Evolutionary conservation across 2,888 invertebrate species (phyloP), one percentile per base, ranked within the genome.

Genomic region (Phasia obesa): DNA sequence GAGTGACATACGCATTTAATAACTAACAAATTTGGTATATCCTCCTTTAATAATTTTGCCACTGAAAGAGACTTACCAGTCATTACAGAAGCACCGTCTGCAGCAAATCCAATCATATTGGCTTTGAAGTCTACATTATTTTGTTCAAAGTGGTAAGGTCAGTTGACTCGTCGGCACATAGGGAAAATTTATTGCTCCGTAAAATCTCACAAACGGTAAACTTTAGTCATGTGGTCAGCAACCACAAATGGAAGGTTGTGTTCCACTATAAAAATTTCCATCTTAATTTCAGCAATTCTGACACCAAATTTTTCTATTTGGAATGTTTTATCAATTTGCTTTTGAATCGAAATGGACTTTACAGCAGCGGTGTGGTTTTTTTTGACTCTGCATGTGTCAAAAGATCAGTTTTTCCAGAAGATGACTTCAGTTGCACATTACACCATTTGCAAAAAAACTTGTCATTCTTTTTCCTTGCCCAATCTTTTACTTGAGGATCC

Each of bases 41-140:
- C 35, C 2, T 11, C 11, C 11, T 35, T 35, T 11, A 35, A 35
- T 2, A 35, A 11, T 35, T 35, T 6, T 2, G 35, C 35, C 11
- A 35, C 35, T 35, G 35, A 35, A 11, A 9, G 35, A 9, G 6
- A 9, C 11, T 35, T 35, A 9, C 35, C 35, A 11, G 35, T 35
- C 35, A 35, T 35, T 6, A 35, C 35, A 4, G 35, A 35, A 7
- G 55, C 55, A 9, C 55, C 55, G 19, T 55, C 55, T 17, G 31
- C 31, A 4, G 31, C 55, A 11, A 55, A 38, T 0, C 88, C 89
- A 38, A 89, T 86, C 84, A 89, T 85, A 64, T 89, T 88, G 53
- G 83, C 27, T 78, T 86, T 86, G 55, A 86, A 88, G 60, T 86
- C 79, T 80, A 89, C 87, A 38, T 84, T 70, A 74, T 86, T 31